A percentile compares a stretch with the other conserved stretches of the same genome.
Evolutionary conservation across 2,797 vertebrate genomes (phyloP).

Genomic region (Myioborus miniatus): DNA sequence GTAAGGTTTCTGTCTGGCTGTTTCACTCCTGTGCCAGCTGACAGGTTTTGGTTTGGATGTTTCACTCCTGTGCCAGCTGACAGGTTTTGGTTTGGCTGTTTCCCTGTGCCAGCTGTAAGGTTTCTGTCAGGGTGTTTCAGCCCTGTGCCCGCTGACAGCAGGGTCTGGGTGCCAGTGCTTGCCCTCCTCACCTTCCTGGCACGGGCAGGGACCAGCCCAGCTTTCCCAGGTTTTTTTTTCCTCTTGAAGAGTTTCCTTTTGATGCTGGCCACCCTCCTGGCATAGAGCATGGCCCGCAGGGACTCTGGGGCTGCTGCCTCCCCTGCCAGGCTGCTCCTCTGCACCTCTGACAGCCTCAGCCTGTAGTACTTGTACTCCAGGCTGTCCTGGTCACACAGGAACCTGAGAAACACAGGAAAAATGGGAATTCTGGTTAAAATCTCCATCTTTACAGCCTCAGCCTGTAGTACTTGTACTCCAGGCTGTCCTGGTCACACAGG

Average conservation of each 20-base stretch:
- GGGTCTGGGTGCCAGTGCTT: conserved; percentile 53
- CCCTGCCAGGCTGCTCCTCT: conserved; percentile 4
- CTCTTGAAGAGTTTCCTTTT: conserved; percentile 71
- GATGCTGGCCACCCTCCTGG: conserved; percentile 66
- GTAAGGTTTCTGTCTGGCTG: no score
- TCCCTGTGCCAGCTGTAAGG: no score
- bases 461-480: no score
- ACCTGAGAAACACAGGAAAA: no score
- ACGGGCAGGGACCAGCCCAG: neutral
- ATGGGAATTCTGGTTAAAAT: neutral
- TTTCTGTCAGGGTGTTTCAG: no score
- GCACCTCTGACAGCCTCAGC: conserved; percentile 72
- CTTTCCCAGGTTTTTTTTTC: conserved; percentile 30
- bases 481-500: no score
- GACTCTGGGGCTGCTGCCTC: conserved; percentile 35
- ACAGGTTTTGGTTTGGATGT: accelerated
- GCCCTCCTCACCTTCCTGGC: conserved; percentile 51
- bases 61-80: no score
- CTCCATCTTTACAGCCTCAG: no score
- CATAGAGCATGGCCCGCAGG: conserved; percentile 71
- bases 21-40: no score
- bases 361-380: conserved; percentile 71
- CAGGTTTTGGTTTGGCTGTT: no score
- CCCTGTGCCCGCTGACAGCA: conserved; percentile 51
- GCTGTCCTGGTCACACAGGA: no score